These are phyloP conservation scores for Agrochola circellaris DNA, from an alignment of 2,888 invertebrate genomes.

Conservation along the genomic window DNA sequence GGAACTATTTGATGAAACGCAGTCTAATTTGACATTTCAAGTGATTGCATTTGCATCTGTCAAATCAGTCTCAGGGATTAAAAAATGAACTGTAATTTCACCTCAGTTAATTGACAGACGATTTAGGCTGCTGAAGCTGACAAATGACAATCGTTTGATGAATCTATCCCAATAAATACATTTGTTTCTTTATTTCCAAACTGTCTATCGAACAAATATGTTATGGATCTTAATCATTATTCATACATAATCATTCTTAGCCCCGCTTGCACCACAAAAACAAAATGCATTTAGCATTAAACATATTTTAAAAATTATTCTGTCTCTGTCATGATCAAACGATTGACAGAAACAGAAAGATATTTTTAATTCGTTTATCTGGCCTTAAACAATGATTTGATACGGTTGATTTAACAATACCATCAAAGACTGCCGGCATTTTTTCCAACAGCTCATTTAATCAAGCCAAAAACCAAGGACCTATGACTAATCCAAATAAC, in stretches of 20 bases:
- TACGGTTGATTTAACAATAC: constrained; percentile 1
- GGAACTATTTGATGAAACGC: no score
- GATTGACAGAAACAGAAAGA: background rate
- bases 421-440: constrained; percentile 15
- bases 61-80: no score
- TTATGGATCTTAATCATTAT: no score
- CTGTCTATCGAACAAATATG: background rate
- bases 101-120: background rate
- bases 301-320: background rate
- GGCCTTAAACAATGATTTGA: background rate
- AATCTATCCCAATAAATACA: no score
- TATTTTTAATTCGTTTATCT: background rate
- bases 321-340: background rate
- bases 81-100: no score
- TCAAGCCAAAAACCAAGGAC: constrained; percentile 8
- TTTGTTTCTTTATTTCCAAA: no score
- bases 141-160: background rate
- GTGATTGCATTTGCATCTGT: no score
- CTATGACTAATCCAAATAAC: constrained; percentile 53
- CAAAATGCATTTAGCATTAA: background rate
- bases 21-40: no score
- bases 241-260: no score
- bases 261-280: background rate
- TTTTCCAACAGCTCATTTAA: constrained; percentile 13
- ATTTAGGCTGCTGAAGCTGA: background rate